Percentiles rank a stretch among this genome's conserved stretches.
Conservation (phyloP, 1,140 invertebrate species). For the Apis florea region DNA sequence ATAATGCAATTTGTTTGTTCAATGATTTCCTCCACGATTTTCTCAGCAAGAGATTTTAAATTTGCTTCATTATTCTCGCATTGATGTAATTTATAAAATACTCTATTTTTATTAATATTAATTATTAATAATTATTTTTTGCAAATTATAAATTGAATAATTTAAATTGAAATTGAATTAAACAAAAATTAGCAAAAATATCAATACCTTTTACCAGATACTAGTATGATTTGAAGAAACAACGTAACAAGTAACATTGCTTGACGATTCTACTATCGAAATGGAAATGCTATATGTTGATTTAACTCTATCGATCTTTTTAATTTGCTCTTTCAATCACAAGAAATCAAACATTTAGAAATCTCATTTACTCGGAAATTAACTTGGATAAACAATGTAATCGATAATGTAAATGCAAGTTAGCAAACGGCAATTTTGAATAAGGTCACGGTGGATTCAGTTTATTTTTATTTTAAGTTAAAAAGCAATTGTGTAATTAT, state of each 20-base stretch:
- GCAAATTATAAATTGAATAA: neutral
- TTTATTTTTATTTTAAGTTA: constrained; percentile 1
- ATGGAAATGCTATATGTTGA: neutral
- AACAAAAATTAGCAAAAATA: no score
- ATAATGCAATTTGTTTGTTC: constrained; percentile 68
- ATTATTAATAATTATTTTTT: constrained; percentile 78
- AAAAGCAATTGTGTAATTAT: neutral
- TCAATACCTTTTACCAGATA: constrained; percentile 14
- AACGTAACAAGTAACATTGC: neutral
- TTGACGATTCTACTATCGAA: neutral
- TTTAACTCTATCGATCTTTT: neutral
- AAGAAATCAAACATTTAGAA: constrained; percentile 3
- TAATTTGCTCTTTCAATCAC: neutral
- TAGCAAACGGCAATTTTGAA: neutral
- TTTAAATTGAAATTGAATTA: no score
- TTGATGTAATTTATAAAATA: constrained; percentile 66
- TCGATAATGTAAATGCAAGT: constrained; percentile 12
- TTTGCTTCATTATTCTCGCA: constrained; percentile 76
- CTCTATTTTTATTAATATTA: constrained; percentile 84
- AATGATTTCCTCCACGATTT: constrained; percentile 68
- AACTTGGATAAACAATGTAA: neutral
- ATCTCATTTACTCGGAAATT: neutral
- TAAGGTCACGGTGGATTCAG: neutral
- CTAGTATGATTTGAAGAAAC: constrained; percentile 2
- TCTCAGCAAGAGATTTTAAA: constrained; percentile 64